Conservation (phyloP, 2,888 invertebrate species). For the Pandemis corylana region DNA sequence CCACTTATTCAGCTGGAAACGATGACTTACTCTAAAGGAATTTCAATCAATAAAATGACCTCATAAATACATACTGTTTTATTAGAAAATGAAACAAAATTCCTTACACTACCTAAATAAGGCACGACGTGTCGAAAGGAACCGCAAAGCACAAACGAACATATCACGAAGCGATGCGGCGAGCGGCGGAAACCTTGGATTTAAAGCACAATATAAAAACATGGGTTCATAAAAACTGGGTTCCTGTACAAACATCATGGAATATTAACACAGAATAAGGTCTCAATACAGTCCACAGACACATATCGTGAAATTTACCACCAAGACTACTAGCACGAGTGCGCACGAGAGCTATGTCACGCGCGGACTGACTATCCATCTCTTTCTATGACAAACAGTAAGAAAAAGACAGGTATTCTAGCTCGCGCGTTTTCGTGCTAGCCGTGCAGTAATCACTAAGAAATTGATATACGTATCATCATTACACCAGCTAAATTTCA, state of each 20-base stretch:
- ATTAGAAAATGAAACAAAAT: slow-evolving; percentile 84
- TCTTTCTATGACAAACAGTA: too few species aligned
- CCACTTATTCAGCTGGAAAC: too few species aligned
- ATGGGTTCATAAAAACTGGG: slow-evolving; percentile 46
- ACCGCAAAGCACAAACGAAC: slow-evolving; percentile 54
- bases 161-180: slow-evolving; percentile 49
- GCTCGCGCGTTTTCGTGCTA: too few species aligned
- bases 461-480: too few species aligned
- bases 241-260: slow-evolving; percentile 55
- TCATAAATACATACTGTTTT: slow-evolving; percentile 77
- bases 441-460: too few species aligned
- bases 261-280: neutral
- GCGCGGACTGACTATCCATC: too few species aligned
- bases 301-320: too few species aligned
- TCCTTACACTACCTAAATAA: slow-evolving; percentile 82
- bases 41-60: slow-evolving; percentile 50
- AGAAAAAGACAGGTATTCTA: too few species aligned
- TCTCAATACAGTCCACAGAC: neutral
- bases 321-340: too few species aligned
- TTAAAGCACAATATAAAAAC: slow-evolving; percentile 24
- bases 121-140: slow-evolving; percentile 79
- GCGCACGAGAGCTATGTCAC: too few species aligned
- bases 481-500: too few species aligned
- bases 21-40: neutral
- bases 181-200: slow-evolving; percentile 19